These are phyloP conservation scores for Anthrax anthrax DNA, from an alignment of 2,888 invertebrate genomes.

Conservation along the genomic window DNA sequence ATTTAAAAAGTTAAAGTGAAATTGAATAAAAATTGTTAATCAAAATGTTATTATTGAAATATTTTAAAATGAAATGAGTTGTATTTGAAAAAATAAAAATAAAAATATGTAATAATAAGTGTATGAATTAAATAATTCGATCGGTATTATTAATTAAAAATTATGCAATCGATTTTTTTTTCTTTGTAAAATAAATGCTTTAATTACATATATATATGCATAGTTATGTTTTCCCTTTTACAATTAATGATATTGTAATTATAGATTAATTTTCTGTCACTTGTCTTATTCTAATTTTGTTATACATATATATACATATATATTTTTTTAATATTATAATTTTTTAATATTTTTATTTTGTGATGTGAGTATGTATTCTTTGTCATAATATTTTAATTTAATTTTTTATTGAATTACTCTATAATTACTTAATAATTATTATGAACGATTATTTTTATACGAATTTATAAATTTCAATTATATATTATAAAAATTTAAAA, in stretches of 20 bases:
- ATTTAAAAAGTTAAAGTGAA: no score
- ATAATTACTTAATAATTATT: constrained; percentile 1
- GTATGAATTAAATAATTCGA: no score
- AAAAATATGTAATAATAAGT: no score
- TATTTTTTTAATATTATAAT: no score
- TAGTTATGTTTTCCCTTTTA: background rate
- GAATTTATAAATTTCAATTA: constrained; percentile 3
- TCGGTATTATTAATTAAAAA: background rate
- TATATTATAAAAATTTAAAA: background rate
- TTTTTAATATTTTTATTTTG: constrained; percentile 1
- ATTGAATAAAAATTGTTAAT: no score
- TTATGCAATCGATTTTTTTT: background rate
- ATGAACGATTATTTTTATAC: constrained; percentile 6
- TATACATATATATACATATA: no score
- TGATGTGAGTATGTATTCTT: background rate
- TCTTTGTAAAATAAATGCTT: background rate
- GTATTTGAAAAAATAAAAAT: no score
- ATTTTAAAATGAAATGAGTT: no score
- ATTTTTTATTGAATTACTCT: background rate
- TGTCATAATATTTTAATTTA: constrained; percentile 1
- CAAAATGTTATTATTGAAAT: no score
- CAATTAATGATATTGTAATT: no score
- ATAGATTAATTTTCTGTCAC: no score
- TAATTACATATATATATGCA: background rate
- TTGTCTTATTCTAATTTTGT: no score